These are phyloP conservation scores for Alcedo atthis DNA, from an alignment of 2,797 vertebrate genomes.

Conservation along the genomic window DNA sequence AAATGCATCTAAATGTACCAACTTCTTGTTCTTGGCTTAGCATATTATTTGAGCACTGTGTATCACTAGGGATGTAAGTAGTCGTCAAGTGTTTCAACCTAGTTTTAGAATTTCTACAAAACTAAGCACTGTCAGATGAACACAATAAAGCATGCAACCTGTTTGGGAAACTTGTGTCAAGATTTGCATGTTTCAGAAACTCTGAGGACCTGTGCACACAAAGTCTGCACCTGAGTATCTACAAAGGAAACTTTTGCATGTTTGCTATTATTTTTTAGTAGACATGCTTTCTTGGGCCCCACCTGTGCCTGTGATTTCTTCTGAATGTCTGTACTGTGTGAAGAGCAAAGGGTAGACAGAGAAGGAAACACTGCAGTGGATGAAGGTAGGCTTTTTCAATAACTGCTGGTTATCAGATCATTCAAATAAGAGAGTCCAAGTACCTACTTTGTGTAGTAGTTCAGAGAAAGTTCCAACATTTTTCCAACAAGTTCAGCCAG, in stretches of 20 bases:
- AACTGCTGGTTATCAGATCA: neutral
- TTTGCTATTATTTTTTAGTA: neutral
- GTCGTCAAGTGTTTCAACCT: neutral
- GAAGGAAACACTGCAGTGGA: neutral
- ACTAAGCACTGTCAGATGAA: neutral
- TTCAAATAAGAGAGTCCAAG: neutral
- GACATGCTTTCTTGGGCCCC: neutral
- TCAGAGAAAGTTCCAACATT: neutral
- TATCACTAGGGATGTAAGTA: neutral
- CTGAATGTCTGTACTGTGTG: neutral
- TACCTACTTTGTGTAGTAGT: neutral
- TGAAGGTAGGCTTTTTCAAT: neutral
- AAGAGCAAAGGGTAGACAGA: neutral
- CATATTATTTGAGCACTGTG: neutral
- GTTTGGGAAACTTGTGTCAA: neutral
- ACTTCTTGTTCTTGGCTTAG: neutral
- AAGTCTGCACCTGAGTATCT: neutral
- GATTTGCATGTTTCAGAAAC: neutral
- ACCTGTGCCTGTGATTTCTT: neutral
- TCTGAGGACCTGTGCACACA: accelerated
- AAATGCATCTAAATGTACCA: neutral
- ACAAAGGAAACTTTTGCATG: neutral
- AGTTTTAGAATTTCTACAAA: neutral
- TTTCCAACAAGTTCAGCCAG: neutral
- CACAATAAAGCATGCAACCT: accelerated